phyloP scores from a whole-genome alignment of 2,113 vertebrate species.

The Maccullochella peelii region DNA sequence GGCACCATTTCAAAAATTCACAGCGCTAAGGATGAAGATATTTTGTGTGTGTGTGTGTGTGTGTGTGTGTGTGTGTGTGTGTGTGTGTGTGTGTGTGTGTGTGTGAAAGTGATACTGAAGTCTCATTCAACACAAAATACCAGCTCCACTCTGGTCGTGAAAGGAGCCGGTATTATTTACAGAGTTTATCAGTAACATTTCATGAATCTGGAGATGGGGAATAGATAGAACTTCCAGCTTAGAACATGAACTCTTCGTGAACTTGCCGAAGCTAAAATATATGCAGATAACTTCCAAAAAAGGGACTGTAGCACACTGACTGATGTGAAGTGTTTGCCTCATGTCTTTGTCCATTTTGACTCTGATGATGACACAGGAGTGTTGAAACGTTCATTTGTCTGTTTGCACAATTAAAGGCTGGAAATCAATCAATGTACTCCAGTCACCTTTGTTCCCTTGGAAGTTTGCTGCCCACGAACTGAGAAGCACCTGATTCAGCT shows the following conservation, averaged over 20 bases:
- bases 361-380: too few relatives aligned
- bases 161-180: neutral
- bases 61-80: neutral
- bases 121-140: neutral
- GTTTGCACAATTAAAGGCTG: too few relatives aligned
- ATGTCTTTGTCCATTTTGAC: too few relatives aligned
- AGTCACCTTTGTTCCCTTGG: neutral
- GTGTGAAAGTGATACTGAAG: conserved; percentile 3
- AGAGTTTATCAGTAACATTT: conserved; percentile 6
- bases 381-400: too few relatives aligned
- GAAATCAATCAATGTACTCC: neutral
- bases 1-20: conserved; percentile 22
- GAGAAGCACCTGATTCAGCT: neutral
- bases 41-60: neutral
- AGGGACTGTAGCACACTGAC: too few relatives aligned
- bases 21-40: neutral
- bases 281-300: neutral
- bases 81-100: neutral
- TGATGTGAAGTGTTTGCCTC: too few relatives aligned
- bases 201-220: neutral
- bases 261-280: neutral
- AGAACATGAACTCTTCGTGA: conserved; percentile 5
- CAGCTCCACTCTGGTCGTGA: neutral
- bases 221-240: neutral
- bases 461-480: neutral